These are phyloP conservation scores for Rostratula benghalensis DNA, from an alignment of 2,113 vertebrate species.

Conservation along the genomic window DNA sequence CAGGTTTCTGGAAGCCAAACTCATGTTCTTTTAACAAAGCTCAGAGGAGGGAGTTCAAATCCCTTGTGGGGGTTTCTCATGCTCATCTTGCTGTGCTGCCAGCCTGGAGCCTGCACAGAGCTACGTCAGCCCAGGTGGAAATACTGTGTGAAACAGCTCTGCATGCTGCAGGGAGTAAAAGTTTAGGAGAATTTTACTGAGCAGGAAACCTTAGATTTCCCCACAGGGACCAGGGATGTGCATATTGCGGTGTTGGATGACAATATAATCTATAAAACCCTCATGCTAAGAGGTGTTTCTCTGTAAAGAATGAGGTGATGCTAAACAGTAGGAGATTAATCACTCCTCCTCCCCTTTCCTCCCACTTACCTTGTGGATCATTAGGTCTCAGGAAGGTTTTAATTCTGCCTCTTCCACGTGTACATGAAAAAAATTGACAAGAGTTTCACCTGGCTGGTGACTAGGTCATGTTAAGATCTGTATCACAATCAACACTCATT, in stretches of 20 bases:
- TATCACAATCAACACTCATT: not conserved
- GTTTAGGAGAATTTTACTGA: not conserved
- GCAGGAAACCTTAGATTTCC: not conserved
- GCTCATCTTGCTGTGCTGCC: not conserved
- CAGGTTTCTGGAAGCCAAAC: not conserved
- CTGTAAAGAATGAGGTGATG: constrained; percentile 19
- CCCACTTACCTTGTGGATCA: constrained; percentile 5
- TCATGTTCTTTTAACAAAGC: not conserved
- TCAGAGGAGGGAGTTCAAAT: not conserved
- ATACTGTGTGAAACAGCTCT: not conserved
- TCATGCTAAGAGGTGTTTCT: constrained; percentile 8
- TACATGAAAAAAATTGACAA: not conserved
- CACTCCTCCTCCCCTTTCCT: constrained; percentile 19
- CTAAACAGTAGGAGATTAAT: constrained; percentile 51
- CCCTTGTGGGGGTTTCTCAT: not conserved
- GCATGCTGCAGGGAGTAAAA: not conserved
- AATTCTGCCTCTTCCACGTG: not conserved
- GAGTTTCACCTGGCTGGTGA: constrained; percentile 6
- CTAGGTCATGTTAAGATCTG: constrained; percentile 1
- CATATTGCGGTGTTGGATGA: not conserved
- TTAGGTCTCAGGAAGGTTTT: constrained; percentile 53
- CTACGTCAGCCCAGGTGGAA: not conserved
- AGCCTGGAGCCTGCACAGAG: not conserved
- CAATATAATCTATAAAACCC: constrained; percentile 38
- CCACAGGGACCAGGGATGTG: not conserved